Conservation (phyloP, 2,797 vertebrate species). For the Amniataba percoides region DNA sequence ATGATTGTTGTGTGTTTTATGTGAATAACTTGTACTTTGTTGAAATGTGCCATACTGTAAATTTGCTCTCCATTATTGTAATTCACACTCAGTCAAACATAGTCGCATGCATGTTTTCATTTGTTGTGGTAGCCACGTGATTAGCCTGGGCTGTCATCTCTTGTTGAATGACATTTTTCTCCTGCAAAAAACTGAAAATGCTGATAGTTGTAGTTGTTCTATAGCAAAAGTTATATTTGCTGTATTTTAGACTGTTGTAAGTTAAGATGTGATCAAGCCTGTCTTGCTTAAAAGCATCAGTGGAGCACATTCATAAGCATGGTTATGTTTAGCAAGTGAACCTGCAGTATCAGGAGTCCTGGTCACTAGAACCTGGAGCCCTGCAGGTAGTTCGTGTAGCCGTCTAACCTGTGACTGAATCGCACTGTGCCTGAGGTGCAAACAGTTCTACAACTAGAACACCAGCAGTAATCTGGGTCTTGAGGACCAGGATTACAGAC, state of each 20-base stretch:
- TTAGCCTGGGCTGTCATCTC: constrained; percentile 16
- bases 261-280: constrained; percentile 3
- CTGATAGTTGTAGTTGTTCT: background rate
- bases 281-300: constrained; percentile 2
- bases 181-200: background rate
- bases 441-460: constrained; percentile 3
- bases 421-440: constrained; percentile 16
- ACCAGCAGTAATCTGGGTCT: constrained; percentile 28
- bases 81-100: constrained; percentile 33
- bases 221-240: background rate
- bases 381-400: constrained; percentile 4
- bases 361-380: constrained; percentile 7
- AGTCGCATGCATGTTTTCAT: constrained; percentile 48
- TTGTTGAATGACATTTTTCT: constrained; percentile 31
- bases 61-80: constrained; percentile 32
- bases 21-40: constrained; percentile 18
- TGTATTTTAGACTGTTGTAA: constrained; percentile 7
- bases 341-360: background rate
- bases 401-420: background rate
- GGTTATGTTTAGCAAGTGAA: constrained; percentile 2
- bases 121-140: constrained; percentile 29
- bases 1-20: constrained; percentile 50
- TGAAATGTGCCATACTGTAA: constrained; percentile 33
- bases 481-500: constrained; percentile 23
- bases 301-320: background rate